Evolutionary conservation across 2,888 invertebrate genomes (phyloP).

Genomic region (Matsumyia berberina): DNA sequence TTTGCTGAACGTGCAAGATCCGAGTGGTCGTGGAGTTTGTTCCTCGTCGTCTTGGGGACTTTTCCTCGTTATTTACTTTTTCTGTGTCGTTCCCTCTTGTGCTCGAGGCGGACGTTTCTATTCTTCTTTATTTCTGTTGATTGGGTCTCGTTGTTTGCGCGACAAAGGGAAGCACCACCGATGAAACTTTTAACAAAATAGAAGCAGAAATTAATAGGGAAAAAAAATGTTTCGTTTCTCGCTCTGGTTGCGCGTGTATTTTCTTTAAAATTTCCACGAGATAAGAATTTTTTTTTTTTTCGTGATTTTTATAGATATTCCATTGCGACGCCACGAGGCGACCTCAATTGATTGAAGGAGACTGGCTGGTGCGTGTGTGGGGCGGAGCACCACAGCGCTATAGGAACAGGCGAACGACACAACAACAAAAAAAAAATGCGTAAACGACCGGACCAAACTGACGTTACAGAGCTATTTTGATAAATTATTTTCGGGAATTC

Average conservation of each 20-base stretch:
- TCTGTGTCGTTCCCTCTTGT: constrained; percentile 1
- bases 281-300: constrained; percentile 46
- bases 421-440: constrained; percentile 53
- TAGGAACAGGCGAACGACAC: constrained; percentile 16
- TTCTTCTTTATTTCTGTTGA: constrained; percentile 35
- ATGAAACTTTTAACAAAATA: constrained; percentile 63
- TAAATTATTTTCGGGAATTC: constrained; percentile 4
- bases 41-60: constrained; percentile 16
- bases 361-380: constrained; percentile 38
- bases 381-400: constrained; percentile 32
- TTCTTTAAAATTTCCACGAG: constrained; percentile 52
- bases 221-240: constrained; percentile 5
- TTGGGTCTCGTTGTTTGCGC: constrained; percentile 38
- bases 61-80: constrained; percentile 65
- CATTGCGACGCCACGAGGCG: constrained; percentile 76
- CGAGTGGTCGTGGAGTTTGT: constrained; percentile 16
- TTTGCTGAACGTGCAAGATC: constrained; percentile 13
- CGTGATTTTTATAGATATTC: constrained; percentile 66
- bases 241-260: constrained; percentile 43
- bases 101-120: neutral
- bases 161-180: constrained; percentile 29
- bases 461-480: constrained; percentile 12
- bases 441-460: constrained; percentile 22
- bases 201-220: constrained; percentile 34
- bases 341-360: constrained; percentile 60